A percentile compares a stretch with the other conserved stretches of the same genome.
phyloP scores from a whole-genome alignment of 2,888 invertebrate species.

The Cosmopolites sordidus region DNA sequence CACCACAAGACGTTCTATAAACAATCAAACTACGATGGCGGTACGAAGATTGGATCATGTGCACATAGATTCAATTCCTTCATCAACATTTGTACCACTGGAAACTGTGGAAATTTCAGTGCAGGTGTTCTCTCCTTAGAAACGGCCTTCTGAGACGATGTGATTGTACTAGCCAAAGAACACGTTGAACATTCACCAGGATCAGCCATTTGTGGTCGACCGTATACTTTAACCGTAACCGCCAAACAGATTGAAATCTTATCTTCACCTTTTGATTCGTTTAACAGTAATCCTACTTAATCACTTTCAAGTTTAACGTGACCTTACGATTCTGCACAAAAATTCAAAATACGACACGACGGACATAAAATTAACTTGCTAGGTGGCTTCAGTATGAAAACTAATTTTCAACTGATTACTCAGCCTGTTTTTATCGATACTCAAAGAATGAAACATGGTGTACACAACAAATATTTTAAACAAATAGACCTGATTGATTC shows the following conservation, averaged over 20 bases:
- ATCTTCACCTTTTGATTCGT: not conserved
- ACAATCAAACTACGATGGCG: slow-evolving; percentile 40
- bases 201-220: slow-evolving; percentile 39
- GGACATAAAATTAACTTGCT: no score
- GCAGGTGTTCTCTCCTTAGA: slow-evolving; percentile 28
- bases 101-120: slow-evolving; percentile 38
- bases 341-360: no score
- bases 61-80: slow-evolving; percentile 41
- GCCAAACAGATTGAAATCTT: slow-evolving; percentile 1
- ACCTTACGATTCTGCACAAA: no score
- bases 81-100: slow-evolving; percentile 38
- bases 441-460: slow-evolving; percentile 14
- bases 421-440: slow-evolving; percentile 11
- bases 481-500: not conserved
- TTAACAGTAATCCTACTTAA: slow-evolving; percentile 7
- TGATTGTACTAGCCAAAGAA: slow-evolving; percentile 21
- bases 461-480: not conserved
- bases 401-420: slow-evolving; percentile 13
- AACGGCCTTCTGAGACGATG: slow-evolving; percentile 20
- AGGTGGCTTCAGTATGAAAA: not conserved
- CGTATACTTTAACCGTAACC: slow-evolving; percentile 10
- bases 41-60: slow-evolving; percentile 45
- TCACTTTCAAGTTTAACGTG: slow-evolving; percentile 3
- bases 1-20: no score
- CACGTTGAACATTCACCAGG: slow-evolving; percentile 36